phyloP scores from a whole-genome alignment of 2,797 vertebrate genomes.

The Pelochelys cantorii region DNA sequence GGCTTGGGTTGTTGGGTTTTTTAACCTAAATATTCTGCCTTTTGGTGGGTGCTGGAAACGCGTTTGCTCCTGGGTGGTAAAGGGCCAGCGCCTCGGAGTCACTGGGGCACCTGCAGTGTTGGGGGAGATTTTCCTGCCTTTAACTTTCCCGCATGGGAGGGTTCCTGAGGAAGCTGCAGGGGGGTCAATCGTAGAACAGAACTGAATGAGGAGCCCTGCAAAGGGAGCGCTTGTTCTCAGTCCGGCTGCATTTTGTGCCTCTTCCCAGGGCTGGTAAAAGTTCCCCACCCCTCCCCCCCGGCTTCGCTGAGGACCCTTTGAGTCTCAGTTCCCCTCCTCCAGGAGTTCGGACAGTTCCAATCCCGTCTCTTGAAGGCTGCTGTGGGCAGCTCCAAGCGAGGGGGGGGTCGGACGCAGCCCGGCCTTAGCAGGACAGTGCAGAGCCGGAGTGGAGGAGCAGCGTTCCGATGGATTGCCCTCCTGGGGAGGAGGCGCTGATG shows the following conservation, averaged over 20 bases:
- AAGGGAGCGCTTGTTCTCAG: constrained; percentile 47
- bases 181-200: constrained; percentile 56
- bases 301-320: neutral
- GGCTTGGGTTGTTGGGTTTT: constrained; percentile 22
- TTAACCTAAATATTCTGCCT: constrained; percentile 60
- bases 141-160: constrained; percentile 62
- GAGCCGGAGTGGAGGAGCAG: constrained; percentile 61
- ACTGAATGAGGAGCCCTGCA: constrained; percentile 54
- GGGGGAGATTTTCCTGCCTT: constrained; percentile 69
- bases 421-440: constrained; percentile 52
- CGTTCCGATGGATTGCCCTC: constrained; percentile 70
- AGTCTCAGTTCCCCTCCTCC: constrained; percentile 17
- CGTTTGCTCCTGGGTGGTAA: constrained; percentile 72
- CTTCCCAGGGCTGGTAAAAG: constrained; percentile 55
- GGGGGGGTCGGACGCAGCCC: neutral
- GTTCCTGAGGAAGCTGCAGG: constrained; percentile 58
- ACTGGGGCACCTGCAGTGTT: constrained; percentile 9
- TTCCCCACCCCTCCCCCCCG: neutral
- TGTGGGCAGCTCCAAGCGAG: neutral
- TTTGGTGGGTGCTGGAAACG: constrained; percentile 70
- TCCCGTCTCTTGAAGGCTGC: neutral
- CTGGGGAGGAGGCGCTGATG: constrained; percentile 68
- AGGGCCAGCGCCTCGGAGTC: constrained; percentile 66
- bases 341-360: constrained; percentile 34
- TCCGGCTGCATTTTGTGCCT: constrained; percentile 46